Conservation (phyloP, 1,140 invertebrate species). For the Linepithema humile region DNA sequence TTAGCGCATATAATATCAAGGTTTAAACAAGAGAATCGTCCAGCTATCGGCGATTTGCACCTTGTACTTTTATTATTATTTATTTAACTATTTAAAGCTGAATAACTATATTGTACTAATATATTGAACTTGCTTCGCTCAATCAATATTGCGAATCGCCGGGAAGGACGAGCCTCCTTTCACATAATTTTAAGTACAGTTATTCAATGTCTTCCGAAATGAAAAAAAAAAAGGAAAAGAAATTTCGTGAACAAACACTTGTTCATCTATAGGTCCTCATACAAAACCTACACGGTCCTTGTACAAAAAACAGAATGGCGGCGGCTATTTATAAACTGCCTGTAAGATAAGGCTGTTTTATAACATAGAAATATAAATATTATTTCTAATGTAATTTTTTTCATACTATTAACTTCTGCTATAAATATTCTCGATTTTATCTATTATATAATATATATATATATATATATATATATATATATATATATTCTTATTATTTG, state of each 20-base stretch:
- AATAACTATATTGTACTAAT: no score
- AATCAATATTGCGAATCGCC: neutral
- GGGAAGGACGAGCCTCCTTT: neutral
- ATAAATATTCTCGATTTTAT: conserved; percentile 69
- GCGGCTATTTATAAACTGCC: conserved; percentile 1
- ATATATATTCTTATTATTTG: conserved; percentile 21
- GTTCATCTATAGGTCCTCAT: neutral
- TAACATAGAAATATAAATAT: conserved; percentile 76
- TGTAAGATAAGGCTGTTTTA: conserved; percentile 24
- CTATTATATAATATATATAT: conserved; percentile 53
- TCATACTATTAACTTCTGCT: conserved; percentile 61
- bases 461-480: no score
- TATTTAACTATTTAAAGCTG: no score
- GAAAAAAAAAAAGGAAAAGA: neutral
- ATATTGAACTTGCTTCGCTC: neutral
- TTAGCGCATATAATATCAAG: no score
- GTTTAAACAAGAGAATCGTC: no score
- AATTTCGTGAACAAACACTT: neutral
- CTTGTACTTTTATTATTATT: no score
- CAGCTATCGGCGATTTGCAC: no score
- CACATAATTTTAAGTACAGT: conserved; percentile 27
- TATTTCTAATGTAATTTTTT: conserved; percentile 69
- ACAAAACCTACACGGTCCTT: neutral
- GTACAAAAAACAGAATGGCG: neutral
- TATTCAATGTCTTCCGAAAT: neutral